Conservation (phyloP, 1,140 invertebrate species). For the Aphidius gifuensis region DNA sequence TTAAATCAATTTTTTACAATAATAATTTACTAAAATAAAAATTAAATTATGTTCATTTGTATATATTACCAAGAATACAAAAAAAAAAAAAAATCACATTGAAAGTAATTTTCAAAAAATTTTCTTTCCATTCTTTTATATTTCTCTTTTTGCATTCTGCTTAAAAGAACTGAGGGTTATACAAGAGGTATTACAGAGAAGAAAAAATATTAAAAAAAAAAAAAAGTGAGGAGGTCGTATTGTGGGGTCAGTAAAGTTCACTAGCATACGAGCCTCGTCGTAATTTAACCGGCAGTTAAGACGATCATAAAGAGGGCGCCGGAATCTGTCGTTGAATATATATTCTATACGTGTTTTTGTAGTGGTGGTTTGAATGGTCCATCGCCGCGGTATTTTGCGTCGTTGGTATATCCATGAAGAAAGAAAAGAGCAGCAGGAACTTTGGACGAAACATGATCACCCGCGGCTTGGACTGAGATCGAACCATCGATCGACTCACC, state of each 20-base stretch:
- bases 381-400: background rate
- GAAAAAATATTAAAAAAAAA: background rate
- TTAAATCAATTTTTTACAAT: too few relatives aligned
- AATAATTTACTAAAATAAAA: too few relatives aligned
- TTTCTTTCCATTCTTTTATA: too few relatives aligned
- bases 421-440: conserved; percentile 16
- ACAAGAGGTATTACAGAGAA: too few relatives aligned
- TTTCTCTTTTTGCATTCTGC: too few relatives aligned
- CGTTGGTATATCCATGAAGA: background rate
- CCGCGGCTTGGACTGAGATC: conserved; percentile 21
- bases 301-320: conserved; percentile 28
- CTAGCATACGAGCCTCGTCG: conserved; percentile 19
- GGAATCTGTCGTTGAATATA: conserved; percentile 23
- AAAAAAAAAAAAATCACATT: too few relatives aligned
- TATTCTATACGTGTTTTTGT: background rate
- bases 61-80: too few relatives aligned
- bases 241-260: conserved; percentile 17
- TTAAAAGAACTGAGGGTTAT: too few relatives aligned
- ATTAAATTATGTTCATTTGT: too few relatives aligned
- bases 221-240: conserved; percentile 14
- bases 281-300: conserved; percentile 33
- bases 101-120: too few relatives aligned
- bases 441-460: conserved; percentile 25
- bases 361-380: too few relatives aligned
- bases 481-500: conserved; percentile 22